Conservation (phyloP, 2,888 invertebrate genomes). For the Pyrrhosoma nymphula region DNA sequence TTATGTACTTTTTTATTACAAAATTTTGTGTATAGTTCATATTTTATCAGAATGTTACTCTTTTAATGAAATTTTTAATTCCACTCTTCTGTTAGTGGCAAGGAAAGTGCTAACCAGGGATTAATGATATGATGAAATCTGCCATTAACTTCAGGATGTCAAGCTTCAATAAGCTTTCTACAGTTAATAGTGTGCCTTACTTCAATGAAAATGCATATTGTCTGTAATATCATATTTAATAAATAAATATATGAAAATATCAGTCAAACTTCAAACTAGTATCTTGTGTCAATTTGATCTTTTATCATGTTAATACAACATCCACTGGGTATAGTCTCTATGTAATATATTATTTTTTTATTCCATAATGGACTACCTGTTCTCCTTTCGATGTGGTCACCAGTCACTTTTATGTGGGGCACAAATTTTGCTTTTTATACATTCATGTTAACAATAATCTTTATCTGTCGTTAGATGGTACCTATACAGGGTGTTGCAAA, state of each 20-base stretch:
- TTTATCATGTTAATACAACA: no score
- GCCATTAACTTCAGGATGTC: conserved; percentile 41
- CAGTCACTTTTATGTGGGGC: no score
- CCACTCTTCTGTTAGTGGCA: neutral
- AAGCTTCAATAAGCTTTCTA: conserved; percentile 44
- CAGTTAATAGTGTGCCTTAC: conserved; percentile 64
- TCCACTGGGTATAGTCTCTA: no score
- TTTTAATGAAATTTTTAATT: conserved; percentile 21
- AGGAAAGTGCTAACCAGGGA: conserved; percentile 1
- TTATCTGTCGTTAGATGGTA: no score
- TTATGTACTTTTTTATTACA: neutral
- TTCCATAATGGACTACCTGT: no score
- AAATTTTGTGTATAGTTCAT: conserved; percentile 38
- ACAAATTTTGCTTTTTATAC: no score
- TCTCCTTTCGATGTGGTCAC: no score
- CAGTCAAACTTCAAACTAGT: neutral
- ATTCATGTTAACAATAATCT: no score
- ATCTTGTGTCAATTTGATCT: neutral
- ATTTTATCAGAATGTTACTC: conserved; percentile 51
- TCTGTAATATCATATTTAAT: conserved; percentile 31
- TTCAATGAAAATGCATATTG: conserved; percentile 58
- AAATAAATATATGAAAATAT: conserved; percentile 9
- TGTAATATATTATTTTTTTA: no score
- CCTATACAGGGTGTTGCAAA: no score
- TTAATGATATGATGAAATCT: conserved; percentile 45